phyloP scores from a whole-genome alignment of 1,140 invertebrate species.

The Trinorchestia longiramus region DNA sequence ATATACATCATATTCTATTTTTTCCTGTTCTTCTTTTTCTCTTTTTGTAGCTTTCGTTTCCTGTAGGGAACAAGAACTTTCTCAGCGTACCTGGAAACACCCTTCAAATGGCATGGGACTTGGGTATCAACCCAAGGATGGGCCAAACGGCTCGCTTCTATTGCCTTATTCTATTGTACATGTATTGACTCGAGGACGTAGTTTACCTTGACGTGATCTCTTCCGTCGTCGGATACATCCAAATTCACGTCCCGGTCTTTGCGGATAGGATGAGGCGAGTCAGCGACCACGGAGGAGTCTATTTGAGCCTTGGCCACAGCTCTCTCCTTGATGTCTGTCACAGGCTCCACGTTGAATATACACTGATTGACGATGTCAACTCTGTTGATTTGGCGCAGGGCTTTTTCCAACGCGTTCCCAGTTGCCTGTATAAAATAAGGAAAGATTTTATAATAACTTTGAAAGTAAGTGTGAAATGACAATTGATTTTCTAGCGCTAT shows the following conservation, averaged over 20 bases:
- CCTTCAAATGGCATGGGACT: no score
- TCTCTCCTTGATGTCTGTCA: conserved; percentile 85
- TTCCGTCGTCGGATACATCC: neutral
- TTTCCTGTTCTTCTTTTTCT: no score
- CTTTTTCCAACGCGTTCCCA: conserved; percentile 89
- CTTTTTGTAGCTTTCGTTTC: no score
- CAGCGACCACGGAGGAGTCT: conserved; percentile 74
- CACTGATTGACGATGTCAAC: conserved; percentile 94
- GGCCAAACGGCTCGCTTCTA: no score
- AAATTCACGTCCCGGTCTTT: neutral
- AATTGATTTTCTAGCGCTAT: no score
- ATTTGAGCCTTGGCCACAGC: conserved; percentile 78
- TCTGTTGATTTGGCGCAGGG: conserved; percentile 86
- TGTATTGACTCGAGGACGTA: neutral
- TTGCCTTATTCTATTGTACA: no score
- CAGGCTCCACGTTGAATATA: conserved; percentile 85
- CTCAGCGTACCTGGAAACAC: neutral
- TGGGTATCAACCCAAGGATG: no score
- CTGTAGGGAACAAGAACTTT: neutral
- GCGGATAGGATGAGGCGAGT: conserved; percentile 61
- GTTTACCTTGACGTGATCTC: neutral
- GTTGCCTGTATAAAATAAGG: conserved; percentile 64
- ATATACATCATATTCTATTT: no score
- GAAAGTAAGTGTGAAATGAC: no score
- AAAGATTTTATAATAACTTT: no score